phyloP scores from a whole-genome alignment of 2,888 invertebrate genomes.

The Scaptomyza flava region DNA sequence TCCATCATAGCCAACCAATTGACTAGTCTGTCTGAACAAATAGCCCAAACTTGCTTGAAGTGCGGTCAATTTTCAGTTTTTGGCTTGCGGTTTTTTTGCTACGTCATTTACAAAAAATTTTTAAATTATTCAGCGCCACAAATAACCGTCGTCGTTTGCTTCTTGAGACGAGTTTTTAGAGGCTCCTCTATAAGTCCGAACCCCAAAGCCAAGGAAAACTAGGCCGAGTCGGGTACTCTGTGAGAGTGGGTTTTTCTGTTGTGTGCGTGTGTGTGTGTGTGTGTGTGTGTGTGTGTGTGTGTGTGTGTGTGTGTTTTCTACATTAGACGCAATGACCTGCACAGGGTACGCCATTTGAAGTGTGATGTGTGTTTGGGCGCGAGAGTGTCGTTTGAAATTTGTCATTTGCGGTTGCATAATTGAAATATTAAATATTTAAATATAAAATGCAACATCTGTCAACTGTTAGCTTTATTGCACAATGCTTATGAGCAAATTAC shows the following conservation, averaged over 20 bases:
- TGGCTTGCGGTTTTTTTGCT: no score
- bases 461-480: slow-evolving; percentile 19
- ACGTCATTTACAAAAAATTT: no score
- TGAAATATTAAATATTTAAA: slow-evolving; percentile 74
- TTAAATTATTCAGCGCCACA: slow-evolving; percentile 64
- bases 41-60: no score
- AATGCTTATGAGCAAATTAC: slow-evolving; percentile 26
- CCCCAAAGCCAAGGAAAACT: slow-evolving; percentile 9
- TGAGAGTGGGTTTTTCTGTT: no score
- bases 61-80: no score
- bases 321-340: slow-evolving; percentile 52
- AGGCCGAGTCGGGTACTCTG: slow-evolving; percentile 9
- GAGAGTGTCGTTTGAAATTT: slow-evolving; percentile 43
- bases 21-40: no score
- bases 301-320: slow-evolving; percentile 27
- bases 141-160: slow-evolving; percentile 24
- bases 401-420: slow-evolving; percentile 69
- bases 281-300: slow-evolving; percentile 10
- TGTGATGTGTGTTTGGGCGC: slow-evolving; percentile 18
- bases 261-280: slow-evolving; percentile 10
- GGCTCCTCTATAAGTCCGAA: not conserved
- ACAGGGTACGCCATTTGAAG: slow-evolving; percentile 1
- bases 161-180: slow-evolving; percentile 61
- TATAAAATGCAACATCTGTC: slow-evolving; percentile 31
- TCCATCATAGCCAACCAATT: no score